phyloP scores from a whole-genome alignment of 30 jellyfish, hydroid and myxozoan species.

The Cassiopea andromeda region DNA sequence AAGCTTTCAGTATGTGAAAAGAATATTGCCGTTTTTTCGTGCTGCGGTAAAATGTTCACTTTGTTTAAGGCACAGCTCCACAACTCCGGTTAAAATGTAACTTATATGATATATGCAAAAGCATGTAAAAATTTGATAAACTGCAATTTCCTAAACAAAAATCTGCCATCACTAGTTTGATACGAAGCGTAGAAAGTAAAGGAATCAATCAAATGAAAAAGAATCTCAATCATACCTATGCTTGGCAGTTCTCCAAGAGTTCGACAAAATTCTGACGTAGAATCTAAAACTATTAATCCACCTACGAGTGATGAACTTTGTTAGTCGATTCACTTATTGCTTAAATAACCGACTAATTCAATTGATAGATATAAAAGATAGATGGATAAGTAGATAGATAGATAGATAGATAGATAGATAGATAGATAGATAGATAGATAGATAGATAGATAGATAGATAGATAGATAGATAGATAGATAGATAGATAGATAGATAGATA shows the following conservation, averaged over 20 bases:
- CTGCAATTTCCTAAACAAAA: too few relatives aligned
- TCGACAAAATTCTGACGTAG: slow-evolving; percentile 98
- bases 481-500: not conserved
- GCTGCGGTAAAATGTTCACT: too few relatives aligned
- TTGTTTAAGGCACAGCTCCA: too few relatives aligned
- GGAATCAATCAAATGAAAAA: not conserved
- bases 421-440: not conserved
- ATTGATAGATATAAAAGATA: too few relatives aligned
- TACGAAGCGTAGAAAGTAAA: not conserved
- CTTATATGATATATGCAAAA: too few relatives aligned
- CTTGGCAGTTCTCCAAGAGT: slow-evolving; percentile 91
- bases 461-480: not conserved
- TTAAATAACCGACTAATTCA: not conserved
- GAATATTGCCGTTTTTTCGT: too few relatives aligned
- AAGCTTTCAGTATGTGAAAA: too few relatives aligned
- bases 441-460: not conserved
- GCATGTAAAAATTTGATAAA: too few relatives aligned
- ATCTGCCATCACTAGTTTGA: too few relatives aligned
- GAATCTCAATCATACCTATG: slow-evolving; percentile 54
- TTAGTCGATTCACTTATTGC: not conserved
- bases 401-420: too few relatives aligned
- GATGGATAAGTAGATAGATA: too few relatives aligned
- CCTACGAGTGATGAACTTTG: not conserved
- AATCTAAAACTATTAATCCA: slow-evolving; percentile 91
- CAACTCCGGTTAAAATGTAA: too few relatives aligned